Conservation (phyloP, 2,113 vertebrate species). For the Oreotragus oreotragus region DNA sequence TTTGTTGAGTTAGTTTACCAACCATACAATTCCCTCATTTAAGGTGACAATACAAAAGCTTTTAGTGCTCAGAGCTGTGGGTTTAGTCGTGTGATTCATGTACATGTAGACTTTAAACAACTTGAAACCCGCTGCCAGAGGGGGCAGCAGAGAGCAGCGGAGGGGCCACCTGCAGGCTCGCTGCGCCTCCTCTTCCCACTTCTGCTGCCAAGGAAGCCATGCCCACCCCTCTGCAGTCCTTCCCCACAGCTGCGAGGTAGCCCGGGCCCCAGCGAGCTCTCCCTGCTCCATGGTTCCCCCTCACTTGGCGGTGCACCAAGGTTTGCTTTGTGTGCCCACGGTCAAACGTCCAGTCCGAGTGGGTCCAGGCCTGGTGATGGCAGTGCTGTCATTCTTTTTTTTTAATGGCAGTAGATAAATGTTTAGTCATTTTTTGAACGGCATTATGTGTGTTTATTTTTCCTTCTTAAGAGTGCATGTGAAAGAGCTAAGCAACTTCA, state of each 20-base stretch:
- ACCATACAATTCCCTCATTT: not conserved
- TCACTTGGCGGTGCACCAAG: not conserved
- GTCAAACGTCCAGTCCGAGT: rapidly evolving
- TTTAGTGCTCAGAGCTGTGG: not conserved
- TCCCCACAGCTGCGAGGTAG: not conserved
- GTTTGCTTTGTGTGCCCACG: not conserved
- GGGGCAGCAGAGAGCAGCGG: not conserved
- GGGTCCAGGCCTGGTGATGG: not conserved
- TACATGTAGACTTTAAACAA: not conserved
- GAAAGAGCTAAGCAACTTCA: not conserved
- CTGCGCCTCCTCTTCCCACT: rapidly evolving
- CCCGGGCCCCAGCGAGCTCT: not conserved
- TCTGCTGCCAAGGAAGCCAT: not conserved
- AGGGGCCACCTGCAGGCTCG: not conserved
- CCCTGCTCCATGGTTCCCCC: not conserved
- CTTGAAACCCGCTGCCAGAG: not conserved
- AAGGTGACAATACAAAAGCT: not conserved
- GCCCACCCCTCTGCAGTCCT: not conserved
- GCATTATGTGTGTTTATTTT: not conserved
- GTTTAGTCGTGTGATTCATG: not conserved
- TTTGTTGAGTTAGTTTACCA: not conserved
- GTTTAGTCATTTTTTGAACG: not conserved
- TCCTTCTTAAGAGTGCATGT: not conserved
- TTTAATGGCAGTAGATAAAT: not conserved
- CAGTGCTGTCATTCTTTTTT: not conserved